Evolutionary conservation across 2,113 vertebrate species (phyloP).

Genomic region (Butorides virescens): DNA sequence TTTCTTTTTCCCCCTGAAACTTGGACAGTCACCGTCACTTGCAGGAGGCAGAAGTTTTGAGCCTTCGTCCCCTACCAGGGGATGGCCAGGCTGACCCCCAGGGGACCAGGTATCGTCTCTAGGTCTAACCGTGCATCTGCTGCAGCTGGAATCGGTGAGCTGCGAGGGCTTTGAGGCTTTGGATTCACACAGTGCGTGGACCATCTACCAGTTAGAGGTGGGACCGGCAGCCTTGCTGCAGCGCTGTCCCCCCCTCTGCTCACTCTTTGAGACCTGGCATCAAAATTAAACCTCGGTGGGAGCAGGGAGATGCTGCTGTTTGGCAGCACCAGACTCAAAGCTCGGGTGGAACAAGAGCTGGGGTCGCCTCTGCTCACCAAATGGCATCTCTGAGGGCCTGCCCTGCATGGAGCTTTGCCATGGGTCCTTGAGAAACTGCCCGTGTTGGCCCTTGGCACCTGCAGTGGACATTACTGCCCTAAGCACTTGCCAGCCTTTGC

Average conservation of each 20-base stretch:
- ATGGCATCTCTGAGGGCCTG: background rate
- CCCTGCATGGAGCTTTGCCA: background rate
- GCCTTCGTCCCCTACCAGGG: background rate
- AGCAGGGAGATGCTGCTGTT: background rate
- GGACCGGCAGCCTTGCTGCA: background rate
- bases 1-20: background rate
- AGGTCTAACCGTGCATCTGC: background rate
- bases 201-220: background rate
- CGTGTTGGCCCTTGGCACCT: background rate
- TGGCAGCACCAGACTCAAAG: background rate
- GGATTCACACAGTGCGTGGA: rapidly evolving
- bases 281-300: background rate
- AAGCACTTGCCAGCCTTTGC: background rate
- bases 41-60: background rate
- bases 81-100: background rate
- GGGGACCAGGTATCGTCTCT: background rate
- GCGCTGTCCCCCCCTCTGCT: background rate
- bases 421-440: background rate
- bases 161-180: rapidly evolving
- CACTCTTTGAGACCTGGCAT: background rate
- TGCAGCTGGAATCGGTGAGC: background rate
- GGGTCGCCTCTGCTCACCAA: background rate
- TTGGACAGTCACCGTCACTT: background rate
- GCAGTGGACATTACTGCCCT: background rate
- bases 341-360: background rate